These are phyloP conservation scores for Oophaga pumilio DNA, from an alignment of 2,113 vertebrate genomes.

Conservation along the genomic window DNA sequence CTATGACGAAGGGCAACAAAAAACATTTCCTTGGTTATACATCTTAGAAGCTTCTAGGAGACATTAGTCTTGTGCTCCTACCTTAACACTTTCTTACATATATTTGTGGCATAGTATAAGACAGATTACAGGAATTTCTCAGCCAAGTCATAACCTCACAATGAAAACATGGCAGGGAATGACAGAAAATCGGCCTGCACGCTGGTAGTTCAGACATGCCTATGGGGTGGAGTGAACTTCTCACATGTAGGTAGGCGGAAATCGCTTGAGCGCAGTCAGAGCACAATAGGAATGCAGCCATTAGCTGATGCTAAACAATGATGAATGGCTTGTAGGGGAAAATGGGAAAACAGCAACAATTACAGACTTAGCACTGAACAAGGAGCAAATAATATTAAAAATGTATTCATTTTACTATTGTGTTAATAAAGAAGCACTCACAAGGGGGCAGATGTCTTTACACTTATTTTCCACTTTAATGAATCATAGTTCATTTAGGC, in stretches of 20 bases:
- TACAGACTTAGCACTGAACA: neutral
- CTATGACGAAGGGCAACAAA: too few species aligned
- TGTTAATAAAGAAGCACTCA: neutral
- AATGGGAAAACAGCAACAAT: neutral
- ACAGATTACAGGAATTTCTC: constrained; percentile 9
- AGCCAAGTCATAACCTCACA: constrained; percentile 12
- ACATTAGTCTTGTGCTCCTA: neutral
- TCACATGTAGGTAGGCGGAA: constrained; percentile 16
- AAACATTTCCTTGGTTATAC: too few species aligned
- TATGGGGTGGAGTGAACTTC: constrained; percentile 20
- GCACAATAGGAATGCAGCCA: constrained; percentile 11
- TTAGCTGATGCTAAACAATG: constrained; percentile 9
- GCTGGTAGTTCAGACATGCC: constrained; percentile 4
- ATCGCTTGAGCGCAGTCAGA: neutral
- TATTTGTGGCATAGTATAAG: neutral
- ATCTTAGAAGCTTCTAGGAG: neutral
- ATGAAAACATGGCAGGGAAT: neutral
- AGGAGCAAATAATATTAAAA: neutral
- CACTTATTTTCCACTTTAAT: neutral
- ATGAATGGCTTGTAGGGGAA: constrained; percentile 12
- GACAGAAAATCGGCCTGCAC: neutral
- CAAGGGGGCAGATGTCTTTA: neutral
- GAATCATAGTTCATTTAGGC: neutral
- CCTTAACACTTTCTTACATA: neutral
- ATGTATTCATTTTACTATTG: constrained; percentile 1